These are phyloP conservation scores for Digitonthophagus gazella DNA, from an alignment of 2,888 invertebrate genomes.

Conservation along the genomic window DNA sequence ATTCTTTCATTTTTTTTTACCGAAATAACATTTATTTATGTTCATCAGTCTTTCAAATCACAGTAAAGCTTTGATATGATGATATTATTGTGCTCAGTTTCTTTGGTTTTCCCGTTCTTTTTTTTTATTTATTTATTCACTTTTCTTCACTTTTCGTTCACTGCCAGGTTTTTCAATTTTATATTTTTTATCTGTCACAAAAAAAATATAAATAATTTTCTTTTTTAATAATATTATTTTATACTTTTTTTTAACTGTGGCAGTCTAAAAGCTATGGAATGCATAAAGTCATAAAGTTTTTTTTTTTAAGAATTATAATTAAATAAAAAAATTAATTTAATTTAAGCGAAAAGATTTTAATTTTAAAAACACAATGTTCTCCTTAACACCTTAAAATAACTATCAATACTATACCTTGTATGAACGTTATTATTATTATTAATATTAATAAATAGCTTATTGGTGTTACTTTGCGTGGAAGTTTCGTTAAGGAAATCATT, in stretches of 20 bases:
- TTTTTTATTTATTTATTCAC: constrained; percentile 24
- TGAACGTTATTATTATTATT: not conserved
- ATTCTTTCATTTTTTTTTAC: constrained; percentile 39
- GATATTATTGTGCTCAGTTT: constrained; percentile 55
- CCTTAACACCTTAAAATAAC: not conserved
- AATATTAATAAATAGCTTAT: constrained; percentile 4
- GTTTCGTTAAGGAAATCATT: not conserved
- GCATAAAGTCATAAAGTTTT: not conserved
- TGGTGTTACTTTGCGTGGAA: not conserved
- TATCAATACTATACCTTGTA: not conserved
- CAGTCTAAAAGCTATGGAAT: not conserved
- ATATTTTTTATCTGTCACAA: constrained; percentile 16
- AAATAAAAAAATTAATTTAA: not conserved
- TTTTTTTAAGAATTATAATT: not conserved
- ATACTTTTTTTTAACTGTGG: not conserved
- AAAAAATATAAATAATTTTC: not conserved
- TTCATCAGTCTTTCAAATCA: constrained; percentile 55
- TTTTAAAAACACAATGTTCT: no score
- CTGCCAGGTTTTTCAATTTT: constrained; percentile 14
- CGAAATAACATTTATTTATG: constrained; percentile 53
- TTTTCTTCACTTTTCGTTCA: constrained; percentile 24
- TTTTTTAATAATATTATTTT: not conserved
- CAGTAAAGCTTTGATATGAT: constrained; percentile 59
- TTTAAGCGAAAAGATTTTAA: not conserved
- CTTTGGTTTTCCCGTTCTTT: constrained; percentile 29